Conservation (phyloP, 2,113 vertebrate species). For the Leuciscus idus region DNA sequence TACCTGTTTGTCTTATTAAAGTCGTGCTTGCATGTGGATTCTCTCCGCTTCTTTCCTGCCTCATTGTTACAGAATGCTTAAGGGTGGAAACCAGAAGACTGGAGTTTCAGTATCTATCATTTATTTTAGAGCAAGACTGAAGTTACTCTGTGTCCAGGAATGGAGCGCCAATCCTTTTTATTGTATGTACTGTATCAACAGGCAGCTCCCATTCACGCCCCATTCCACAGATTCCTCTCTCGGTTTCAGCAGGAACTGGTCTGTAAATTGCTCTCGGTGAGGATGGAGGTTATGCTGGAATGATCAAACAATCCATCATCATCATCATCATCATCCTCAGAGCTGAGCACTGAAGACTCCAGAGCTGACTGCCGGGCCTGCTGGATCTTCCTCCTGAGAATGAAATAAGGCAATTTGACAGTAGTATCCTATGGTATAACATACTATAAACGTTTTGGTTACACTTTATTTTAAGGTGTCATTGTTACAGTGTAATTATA, state of each 20-base stretch:
- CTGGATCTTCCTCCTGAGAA: slow-evolving; percentile 83
- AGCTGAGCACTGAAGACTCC: slow-evolving; percentile 84
- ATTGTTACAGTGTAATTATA: too few species aligned
- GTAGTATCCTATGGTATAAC: not conserved
- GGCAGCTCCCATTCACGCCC: not conserved
- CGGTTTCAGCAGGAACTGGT: slow-evolving; percentile 85
- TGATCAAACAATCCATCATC: slow-evolving; percentile 83
- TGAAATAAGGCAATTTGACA: not conserved
- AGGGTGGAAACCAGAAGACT: not conserved
- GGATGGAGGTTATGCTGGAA: slow-evolving; percentile 86
- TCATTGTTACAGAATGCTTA: not conserved
- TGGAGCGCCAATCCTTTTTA: not conserved
- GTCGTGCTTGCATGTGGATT: not conserved
- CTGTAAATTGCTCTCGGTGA: slow-evolving; percentile 90
- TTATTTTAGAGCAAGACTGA: not conserved
- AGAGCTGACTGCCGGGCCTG: slow-evolving; percentile 72
- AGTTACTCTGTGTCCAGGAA: not conserved
- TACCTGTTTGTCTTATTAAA: too few species aligned
- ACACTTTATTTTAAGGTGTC: too few species aligned
- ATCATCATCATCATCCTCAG: slow-evolving; percentile 86
- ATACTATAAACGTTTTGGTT: too few species aligned
- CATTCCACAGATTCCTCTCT: slow-evolving; percentile 4
- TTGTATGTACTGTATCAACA: not conserved
- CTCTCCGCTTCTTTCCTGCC: not conserved
- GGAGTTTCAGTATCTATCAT: not conserved